A percentile compares a stretch with the other conserved stretches of the same genome.
phyloP scores from a whole-genome alignment of 1,140 invertebrate genomes.

The Drosophila repleta region DNA sequence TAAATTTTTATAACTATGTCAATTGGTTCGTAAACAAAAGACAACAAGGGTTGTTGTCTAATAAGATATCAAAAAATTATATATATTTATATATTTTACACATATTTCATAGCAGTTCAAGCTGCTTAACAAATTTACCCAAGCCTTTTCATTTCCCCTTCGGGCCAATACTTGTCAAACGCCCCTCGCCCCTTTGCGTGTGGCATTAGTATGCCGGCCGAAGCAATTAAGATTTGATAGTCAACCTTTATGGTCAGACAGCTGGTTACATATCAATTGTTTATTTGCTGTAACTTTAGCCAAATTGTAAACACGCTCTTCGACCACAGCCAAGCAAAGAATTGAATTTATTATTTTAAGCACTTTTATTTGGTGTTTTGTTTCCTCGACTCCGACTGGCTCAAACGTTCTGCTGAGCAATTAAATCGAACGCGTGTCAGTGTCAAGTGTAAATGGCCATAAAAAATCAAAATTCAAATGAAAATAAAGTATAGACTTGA shows the following conservation, averaged over 20 bases:
- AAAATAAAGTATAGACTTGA: slow-evolving; percentile 51
- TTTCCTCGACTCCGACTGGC: neutral
- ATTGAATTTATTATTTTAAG: slow-evolving; percentile 15
- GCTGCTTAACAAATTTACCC: too few species aligned
- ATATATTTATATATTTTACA: too few species aligned
- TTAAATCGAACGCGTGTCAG: slow-evolving; percentile 42
- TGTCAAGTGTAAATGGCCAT: slow-evolving; percentile 48
- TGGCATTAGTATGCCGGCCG: slow-evolving; percentile 16
- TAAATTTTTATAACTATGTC: slow-evolving; percentile 37
- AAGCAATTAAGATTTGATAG: slow-evolving; percentile 40
- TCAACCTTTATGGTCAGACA: slow-evolving; percentile 33
- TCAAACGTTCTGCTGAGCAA: slow-evolving; percentile 51
- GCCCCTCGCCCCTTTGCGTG: slow-evolving; percentile 10
- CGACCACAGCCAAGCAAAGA: slow-evolving; percentile 25
- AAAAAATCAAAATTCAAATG: neutral
- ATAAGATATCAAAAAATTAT: too few species aligned
- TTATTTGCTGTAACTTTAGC: slow-evolving; percentile 7
- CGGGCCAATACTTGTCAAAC: neutral
- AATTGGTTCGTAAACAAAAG: too few species aligned
- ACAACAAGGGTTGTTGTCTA: too few species aligned
- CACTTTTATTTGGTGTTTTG: slow-evolving; percentile 29
- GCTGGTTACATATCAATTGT: slow-evolving; percentile 50
- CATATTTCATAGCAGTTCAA: too few species aligned
- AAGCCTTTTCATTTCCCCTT: neutral
- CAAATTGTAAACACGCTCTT: slow-evolving; percentile 41